A percentile compares a stretch with the other conserved stretches of the same genome.
Conservation (phyloP, 1,140 invertebrate genomes). For the Drosophila ohnishii region DNA sequence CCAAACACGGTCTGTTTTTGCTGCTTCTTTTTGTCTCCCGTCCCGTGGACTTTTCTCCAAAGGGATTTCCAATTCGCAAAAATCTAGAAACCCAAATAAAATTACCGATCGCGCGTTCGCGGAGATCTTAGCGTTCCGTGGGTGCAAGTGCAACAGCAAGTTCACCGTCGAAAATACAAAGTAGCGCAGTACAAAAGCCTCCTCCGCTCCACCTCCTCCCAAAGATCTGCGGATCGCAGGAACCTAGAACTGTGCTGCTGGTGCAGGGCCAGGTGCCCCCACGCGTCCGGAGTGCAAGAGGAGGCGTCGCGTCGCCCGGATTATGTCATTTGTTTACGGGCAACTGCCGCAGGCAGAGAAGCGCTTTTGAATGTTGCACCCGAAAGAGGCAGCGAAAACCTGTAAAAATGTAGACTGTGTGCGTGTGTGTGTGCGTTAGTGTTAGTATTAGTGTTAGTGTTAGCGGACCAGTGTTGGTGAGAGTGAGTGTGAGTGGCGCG, state of each 20-base stretch:
- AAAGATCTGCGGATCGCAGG: conserved; percentile 18
- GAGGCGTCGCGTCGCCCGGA: conserved; percentile 64
- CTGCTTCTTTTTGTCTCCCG: conserved; percentile 26
- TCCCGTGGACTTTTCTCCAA: conserved; percentile 37
- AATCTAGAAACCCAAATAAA: conserved; percentile 20
- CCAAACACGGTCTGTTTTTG: background rate
- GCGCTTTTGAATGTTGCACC: conserved; percentile 64
- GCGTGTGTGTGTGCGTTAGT: conserved; percentile 37
- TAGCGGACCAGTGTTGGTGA: conserved; percentile 28
- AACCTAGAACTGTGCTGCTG: conserved; percentile 4
- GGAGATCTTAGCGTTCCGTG: background rate
- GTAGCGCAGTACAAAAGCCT: conserved; percentile 2
- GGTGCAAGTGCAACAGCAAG: conserved; percentile 4
- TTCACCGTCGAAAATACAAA: background rate
- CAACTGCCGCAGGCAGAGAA: conserved; percentile 66
- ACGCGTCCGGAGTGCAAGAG: conserved; percentile 14
- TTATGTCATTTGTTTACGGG: conserved; percentile 81
- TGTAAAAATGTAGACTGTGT: conserved; percentile 80
- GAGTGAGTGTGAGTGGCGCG: conserved; percentile 49
- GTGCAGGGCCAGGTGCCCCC: conserved; percentile 18
- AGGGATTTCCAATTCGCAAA: conserved; percentile 44
- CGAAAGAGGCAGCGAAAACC: conserved; percentile 63
- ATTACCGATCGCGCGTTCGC: conserved; percentile 3
- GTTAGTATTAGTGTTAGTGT: conserved; percentile 44
- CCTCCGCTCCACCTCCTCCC: conserved; percentile 5